Evolutionary conservation across 2,888 invertebrate species (phyloP).

Genomic region (Platycheirus rosarum): DNA sequence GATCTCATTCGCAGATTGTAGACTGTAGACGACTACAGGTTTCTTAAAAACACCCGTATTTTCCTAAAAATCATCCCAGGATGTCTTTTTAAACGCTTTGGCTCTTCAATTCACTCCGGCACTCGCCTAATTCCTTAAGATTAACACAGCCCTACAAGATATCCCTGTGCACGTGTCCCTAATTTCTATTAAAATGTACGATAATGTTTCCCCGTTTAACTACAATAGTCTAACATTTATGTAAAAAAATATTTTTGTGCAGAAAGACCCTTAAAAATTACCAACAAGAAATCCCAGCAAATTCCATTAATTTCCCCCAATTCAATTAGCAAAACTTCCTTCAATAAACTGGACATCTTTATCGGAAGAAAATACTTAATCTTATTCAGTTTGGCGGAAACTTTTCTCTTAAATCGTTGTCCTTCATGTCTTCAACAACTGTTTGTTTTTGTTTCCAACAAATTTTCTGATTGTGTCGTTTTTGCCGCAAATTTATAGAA

Average conservation of each 20-base stretch:
- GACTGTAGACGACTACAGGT: no score
- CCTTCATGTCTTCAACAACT: neutral
- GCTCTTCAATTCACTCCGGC: no score
- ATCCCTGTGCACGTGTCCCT: no score
- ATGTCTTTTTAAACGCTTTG: no score
- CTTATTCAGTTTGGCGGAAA: conserved; percentile 2
- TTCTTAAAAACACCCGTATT: no score
- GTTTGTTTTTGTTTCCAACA: neutral
- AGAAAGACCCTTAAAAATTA: neutral
- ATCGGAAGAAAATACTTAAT: neutral
- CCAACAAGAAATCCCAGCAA: neutral
- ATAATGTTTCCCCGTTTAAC: no score
- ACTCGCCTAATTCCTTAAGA: no score
- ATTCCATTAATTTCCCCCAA: neutral
- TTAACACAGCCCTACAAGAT: no score
- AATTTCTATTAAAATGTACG: no score
- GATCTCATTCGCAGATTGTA: no score
- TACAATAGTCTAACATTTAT: no score
- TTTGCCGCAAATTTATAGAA: neutral
- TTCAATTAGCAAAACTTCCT: conserved; percentile 4
- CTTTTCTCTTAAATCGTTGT: conserved; percentile 3
- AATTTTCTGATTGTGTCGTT: conserved; percentile 3
- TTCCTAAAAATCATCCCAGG: no score
- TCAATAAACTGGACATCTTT: neutral
- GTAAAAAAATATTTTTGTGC: neutral